A percentile compares a stretch with the other conserved stretches of the same genome.
phyloP scores from a whole-genome alignment of 92 coral and sea anemone species.

The Zoanthus sociatus region DNA sequence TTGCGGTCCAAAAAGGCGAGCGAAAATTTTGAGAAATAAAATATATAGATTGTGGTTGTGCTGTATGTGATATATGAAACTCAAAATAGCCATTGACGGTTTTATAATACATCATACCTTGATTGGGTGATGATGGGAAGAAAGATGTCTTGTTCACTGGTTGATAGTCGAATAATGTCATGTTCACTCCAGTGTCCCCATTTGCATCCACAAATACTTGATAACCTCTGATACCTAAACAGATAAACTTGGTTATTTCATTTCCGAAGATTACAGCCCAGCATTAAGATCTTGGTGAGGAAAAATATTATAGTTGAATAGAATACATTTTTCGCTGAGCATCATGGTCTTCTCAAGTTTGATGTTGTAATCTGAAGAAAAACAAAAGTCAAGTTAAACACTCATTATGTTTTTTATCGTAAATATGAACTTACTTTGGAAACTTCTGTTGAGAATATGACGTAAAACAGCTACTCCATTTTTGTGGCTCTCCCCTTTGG shows the following conservation, averaged over 20 bases:
- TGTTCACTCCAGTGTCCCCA: slow-evolving; percentile 85
- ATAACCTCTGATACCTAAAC: slow-evolving; percentile 84
- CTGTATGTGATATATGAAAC: too few relatives aligned
- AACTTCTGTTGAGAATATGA: slow-evolving; percentile 59
- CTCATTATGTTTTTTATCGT: too few relatives aligned
- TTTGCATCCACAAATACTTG: slow-evolving; percentile 77
- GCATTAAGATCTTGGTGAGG: too few relatives aligned
- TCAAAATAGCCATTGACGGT: too few relatives aligned
- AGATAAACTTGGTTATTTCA: not conserved
- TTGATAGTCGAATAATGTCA: slow-evolving; percentile 76
- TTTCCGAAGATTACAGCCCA: too few relatives aligned
- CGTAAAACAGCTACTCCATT: slow-evolving; percentile 65
- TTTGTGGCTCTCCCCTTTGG: slow-evolving; percentile 65
- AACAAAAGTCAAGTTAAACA: not conserved
- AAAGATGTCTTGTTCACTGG: slow-evolving; percentile 6
- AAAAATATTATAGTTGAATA: too few relatives aligned
- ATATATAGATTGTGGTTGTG: too few relatives aligned
- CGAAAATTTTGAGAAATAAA: too few relatives aligned
- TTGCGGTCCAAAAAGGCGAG: too few relatives aligned
- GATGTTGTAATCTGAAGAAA: too few relatives aligned
- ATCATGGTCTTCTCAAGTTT: too few relatives aligned
- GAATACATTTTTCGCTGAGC: too few relatives aligned
- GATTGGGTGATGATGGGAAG: not conserved
- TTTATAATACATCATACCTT: not conserved
- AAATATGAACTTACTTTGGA: slow-evolving; percentile 65